Percentiles rank a stretch among this genome's conserved stretches.
Evolutionary conservation across 2,888 invertebrate genomes (phyloP).

Genomic region (Orchesella flavescens): DNA sequence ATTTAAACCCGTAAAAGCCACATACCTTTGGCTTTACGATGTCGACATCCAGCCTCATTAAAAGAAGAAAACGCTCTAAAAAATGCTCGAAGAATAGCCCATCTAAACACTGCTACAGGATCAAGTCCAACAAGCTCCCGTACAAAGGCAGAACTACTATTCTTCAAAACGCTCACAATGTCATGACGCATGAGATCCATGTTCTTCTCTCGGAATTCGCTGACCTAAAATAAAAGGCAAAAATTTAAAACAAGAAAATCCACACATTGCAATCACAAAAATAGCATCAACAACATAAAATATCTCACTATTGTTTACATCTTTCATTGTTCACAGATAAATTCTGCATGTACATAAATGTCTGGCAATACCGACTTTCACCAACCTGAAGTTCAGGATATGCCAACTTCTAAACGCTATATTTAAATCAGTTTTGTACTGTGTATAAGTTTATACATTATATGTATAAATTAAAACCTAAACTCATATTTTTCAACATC

Average conservation of each 20-base stretch:
- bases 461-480: too few species aligned
- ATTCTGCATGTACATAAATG: neutral
- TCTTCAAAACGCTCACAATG: constrained; percentile 93
- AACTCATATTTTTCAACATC: constrained; percentile 15
- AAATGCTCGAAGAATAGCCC: constrained; percentile 94
- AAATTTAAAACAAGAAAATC: constrained; percentile 27
- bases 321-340: neutral
- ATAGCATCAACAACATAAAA: neutral
- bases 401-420: too few species aligned
- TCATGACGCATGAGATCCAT: constrained; percentile 95
- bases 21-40: constrained; percentile 76
- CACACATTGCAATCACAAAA: too few species aligned
- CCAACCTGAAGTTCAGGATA: constrained; percentile 9
- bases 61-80: constrained; percentile 94
- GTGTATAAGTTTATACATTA: too few species aligned
- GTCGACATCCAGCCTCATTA: constrained; percentile 81
- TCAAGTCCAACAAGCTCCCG: constrained; percentile 93
- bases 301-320: constrained; percentile 11
- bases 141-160: constrained; percentile 93
- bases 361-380: too few species aligned
- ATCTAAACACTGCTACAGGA: constrained; percentile 92
- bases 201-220: constrained; percentile 96
- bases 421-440: too few species aligned
- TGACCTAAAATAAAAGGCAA: constrained; percentile 76
- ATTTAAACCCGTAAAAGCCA: too few species aligned